phyloP scores from a whole-genome alignment of 2,888 invertebrate genomes.

The Eupithecia inturbata region DNA sequence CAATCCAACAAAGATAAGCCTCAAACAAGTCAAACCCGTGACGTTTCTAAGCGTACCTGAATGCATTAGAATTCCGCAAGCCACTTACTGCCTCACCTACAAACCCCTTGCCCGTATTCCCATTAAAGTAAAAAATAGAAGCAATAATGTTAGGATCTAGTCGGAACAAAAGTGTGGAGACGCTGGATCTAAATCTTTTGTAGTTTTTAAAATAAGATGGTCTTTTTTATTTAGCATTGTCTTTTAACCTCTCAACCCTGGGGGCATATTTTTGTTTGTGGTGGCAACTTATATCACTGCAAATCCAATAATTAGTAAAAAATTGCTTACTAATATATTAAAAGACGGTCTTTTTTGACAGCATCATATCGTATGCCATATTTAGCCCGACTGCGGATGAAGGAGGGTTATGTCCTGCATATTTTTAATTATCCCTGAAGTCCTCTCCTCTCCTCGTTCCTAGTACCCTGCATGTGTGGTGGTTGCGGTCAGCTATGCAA shows the following conservation, averaged over 20 bases:
- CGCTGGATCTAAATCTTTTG: background rate
- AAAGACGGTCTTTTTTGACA: background rate
- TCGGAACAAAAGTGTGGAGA: slow-evolving; percentile 59
- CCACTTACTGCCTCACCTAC: slow-evolving; percentile 78
- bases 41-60: slow-evolving; percentile 62
- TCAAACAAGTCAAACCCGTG: background rate
- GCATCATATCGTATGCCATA: background rate
- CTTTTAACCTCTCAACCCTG: background rate
- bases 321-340: background rate
- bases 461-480: slow-evolving; percentile 55
- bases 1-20: background rate
- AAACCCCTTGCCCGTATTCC: slow-evolving; percentile 84
- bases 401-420: background rate
- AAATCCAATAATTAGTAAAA: background rate
- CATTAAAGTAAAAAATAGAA: slow-evolving; percentile 79
- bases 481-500: slow-evolving; percentile 74
- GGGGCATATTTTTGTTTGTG: background rate
- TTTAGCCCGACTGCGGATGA: background rate
- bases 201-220: background rate
- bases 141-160: slow-evolving; percentile 79
- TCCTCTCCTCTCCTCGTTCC: slow-evolving; percentile 52
- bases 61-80: slow-evolving; percentile 77
- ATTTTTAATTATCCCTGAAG: background rate
- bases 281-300: background rate
- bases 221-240: background rate